Evolutionary conservation across 2,797 vertebrate species (phyloP).

Genomic region (Pelobates cultripes): DNA sequence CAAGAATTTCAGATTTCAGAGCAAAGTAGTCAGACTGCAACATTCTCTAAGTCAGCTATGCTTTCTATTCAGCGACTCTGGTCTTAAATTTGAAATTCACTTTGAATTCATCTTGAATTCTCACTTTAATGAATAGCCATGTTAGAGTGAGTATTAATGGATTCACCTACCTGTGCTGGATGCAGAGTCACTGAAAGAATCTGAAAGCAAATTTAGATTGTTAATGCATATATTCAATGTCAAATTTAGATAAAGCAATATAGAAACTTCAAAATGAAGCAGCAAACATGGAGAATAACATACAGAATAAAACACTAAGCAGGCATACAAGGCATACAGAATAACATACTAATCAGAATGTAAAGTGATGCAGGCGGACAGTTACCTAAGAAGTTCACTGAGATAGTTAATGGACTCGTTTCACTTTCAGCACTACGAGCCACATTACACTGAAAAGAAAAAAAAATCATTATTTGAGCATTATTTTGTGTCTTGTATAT

Average conservation of each 20-base stretch:
- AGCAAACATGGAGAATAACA: too few species aligned
- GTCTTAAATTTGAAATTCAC: too few species aligned
- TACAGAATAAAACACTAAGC: background rate
- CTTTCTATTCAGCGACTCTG: too few species aligned
- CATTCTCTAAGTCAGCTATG: too few species aligned
- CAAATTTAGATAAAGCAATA: too few species aligned
- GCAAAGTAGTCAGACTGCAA: too few species aligned
- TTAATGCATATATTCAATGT: too few species aligned
- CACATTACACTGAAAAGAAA: conserved; percentile 15
- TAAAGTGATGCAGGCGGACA: background rate
- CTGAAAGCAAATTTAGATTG: conserved; percentile 16
- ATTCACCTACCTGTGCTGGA: conserved; percentile 16
- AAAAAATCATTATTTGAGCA: background rate
- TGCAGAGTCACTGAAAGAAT: conserved; percentile 9
- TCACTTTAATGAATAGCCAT: background rate
- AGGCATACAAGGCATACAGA: too few species aligned
- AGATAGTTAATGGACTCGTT: background rate
- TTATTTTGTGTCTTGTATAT: background rate
- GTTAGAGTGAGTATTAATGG: too few species aligned
- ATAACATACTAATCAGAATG: too few species aligned
- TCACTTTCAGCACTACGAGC: background rate
- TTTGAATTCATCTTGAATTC: background rate
- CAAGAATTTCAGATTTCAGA: too few species aligned
- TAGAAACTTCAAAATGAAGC: background rate
- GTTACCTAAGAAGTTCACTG: conserved; percentile 26